Evolutionary conservation across 2,113 vertebrate species (phyloP).

Genomic region (Okapia johnstoni): DNA sequence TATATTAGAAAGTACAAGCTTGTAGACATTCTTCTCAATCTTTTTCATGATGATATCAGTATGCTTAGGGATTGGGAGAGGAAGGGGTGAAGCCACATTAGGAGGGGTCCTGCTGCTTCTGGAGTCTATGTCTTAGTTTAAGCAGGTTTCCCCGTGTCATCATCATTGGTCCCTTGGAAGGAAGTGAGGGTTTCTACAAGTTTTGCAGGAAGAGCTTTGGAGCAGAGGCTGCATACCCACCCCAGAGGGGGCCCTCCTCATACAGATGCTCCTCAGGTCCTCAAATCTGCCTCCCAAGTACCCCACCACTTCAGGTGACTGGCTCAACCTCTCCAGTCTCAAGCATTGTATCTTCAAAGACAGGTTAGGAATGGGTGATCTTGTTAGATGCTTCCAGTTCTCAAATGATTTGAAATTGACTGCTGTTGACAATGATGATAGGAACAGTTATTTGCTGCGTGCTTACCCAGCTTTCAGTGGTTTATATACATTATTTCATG

Average conservation of each 20-base stretch:
- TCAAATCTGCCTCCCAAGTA: background rate
- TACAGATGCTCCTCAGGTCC: too few species aligned
- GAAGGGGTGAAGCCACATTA: background rate
- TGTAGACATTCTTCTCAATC: background rate
- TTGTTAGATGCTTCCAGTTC: background rate
- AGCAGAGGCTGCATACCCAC: background rate
- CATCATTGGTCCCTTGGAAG: background rate
- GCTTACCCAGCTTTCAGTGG: background rate
- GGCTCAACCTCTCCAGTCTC: background rate
- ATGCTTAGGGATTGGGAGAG: background rate
- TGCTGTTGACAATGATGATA: background rate
- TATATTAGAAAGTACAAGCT: background rate
- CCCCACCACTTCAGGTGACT: background rate
- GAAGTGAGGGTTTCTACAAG: background rate
- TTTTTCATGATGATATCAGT: background rate
- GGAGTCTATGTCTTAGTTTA: background rate
- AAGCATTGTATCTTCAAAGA: background rate
- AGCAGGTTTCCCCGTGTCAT: background rate
- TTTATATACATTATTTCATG: background rate
- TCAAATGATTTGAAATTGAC: background rate
- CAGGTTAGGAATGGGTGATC: background rate
- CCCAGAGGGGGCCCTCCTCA: background rate
- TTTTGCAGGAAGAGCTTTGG: background rate
- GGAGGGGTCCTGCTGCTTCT: background rate
- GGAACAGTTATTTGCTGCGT: background rate